Base-by-base conservation (phyloP, 1,140 invertebrate species). In the Odontomachus brunneus region DNA sequence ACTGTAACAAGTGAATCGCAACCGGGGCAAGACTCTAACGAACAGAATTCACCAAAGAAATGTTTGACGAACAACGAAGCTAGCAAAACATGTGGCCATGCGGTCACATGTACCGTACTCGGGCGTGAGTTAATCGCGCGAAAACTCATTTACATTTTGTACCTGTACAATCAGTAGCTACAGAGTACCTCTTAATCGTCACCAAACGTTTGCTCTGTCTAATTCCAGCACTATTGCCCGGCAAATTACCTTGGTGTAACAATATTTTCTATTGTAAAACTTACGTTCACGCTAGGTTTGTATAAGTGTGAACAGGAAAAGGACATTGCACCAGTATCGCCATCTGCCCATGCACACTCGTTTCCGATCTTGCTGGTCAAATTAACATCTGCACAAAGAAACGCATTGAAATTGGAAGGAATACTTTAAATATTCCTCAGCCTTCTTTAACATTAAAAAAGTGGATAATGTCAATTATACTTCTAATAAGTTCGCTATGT, bases 271-370 rank as follows among this genome's bases (percentile, higher is more conserved):
- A n/a, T n/a, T n/a, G n/a, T n/a, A n/a, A n/a, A n/a, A n/a, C n/a
- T n/a, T n/a, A 89, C 86, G 85, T 86, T 91, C 90, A 91, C 92
- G 91, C 92, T 89, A 71, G 90, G 60, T 83, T 55, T 57, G 62
- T 89, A 15, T 69, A 88, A 84, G 88, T 88, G 88, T 92, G 89
- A 93, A 92, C 91, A 90, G 93, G 93, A 94, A 94, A 93, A 92
- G 91, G 75, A 83, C 90, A 90, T 90, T 66, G 84, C 71, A 86
- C 51, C 81, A 7, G 53, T 78, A 80, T 69, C 81, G 80, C 75
- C 48, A 67, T 63, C 73, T 63, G 29, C 38, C 84, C 62, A 83
- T 82, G 75, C 86, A 69, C 72, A 24, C 85, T 87, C 88, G 89
- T 89, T 78, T 83, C 69, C 26, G 51, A 60, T 60, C 38, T 57